Evolutionary conservation across 2,113 vertebrate genomes (phyloP).

Genomic region (Eurypyga helias): DNA sequence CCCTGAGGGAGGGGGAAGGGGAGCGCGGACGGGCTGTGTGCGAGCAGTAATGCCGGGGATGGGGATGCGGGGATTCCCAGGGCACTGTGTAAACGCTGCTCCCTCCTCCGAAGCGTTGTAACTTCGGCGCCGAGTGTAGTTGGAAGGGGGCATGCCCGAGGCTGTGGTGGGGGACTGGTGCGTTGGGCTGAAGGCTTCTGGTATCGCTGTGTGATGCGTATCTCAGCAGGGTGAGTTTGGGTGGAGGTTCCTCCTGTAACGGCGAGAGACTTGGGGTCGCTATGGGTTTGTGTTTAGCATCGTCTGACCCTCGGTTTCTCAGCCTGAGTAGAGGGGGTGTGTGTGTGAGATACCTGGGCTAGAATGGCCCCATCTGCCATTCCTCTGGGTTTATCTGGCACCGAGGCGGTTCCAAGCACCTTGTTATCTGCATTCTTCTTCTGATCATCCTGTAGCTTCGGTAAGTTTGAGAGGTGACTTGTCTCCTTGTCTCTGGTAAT

Average conservation of each 20-base stretch:
- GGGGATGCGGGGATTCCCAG: not conserved
- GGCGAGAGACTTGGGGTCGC: not conserved
- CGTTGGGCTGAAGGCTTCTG: not conserved
- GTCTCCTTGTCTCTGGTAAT: not conserved
- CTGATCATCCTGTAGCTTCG: not conserved
- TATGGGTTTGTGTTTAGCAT: not conserved
- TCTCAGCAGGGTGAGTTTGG: not conserved
- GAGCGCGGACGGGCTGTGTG: not conserved
- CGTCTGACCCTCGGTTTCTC: not conserved
- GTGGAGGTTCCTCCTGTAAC: not conserved
- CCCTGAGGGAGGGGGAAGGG: not conserved
- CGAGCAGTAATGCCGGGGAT: not conserved
- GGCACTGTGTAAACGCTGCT: not conserved
- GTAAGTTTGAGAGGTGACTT: constrained; percentile 9
- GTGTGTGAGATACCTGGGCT: not conserved
- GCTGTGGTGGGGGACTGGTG: not conserved
- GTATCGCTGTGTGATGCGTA: not conserved
- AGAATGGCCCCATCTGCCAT: not conserved
- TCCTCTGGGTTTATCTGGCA: not conserved
- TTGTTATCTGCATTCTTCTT: not conserved
- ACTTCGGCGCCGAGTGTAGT: not conserved
- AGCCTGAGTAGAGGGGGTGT: not conserved
- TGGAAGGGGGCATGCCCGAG: not conserved
- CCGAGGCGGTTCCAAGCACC: not conserved
- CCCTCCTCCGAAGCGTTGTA: not conserved